Evolutionary conservation across 2,888 invertebrate species (phyloP).

Genomic region (Xestia ashworthii): DNA sequence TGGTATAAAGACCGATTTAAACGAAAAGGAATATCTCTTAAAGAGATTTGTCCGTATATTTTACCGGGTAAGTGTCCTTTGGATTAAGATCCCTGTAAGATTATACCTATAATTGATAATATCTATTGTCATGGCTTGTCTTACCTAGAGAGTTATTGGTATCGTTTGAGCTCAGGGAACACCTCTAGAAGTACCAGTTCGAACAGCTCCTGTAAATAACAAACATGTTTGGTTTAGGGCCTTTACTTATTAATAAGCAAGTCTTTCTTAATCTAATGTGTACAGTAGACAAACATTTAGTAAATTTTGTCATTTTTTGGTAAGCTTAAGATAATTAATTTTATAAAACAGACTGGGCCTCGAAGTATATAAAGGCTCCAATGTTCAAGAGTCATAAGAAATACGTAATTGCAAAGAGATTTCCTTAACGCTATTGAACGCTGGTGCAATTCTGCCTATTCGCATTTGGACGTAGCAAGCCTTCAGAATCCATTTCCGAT

Average conservation of each 20-base stretch:
- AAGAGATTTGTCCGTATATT: slow-evolving; percentile 64
- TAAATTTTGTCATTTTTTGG: neutral
- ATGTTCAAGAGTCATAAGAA: no score
- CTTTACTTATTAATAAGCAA: neutral
- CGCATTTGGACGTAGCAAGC: neutral
- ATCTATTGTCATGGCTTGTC: slow-evolving; percentile 75
- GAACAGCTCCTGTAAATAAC: slow-evolving; percentile 92
- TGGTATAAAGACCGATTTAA: slow-evolving; percentile 51
- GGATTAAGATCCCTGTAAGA: slow-evolving; percentile 74
- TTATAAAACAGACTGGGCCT: neutral
- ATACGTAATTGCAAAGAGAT: no score
- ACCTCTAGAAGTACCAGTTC: slow-evolving; percentile 92
- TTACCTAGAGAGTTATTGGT: slow-evolving; percentile 78
- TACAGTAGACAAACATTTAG: neutral
- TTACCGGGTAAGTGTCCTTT: slow-evolving; percentile 56
- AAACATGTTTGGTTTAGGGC: slow-evolving; percentile 2
- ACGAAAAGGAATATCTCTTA: slow-evolving; percentile 73
- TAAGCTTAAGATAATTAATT: neutral
- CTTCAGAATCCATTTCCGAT: neutral
- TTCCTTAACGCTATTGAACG: no score
- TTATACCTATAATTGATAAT: slow-evolving; percentile 62
- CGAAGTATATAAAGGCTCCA: no score
- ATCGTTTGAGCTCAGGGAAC: slow-evolving; percentile 93
- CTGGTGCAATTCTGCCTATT: no score
- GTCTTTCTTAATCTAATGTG: neutral